Conservation (phyloP, 2,888 invertebrate genomes). For the Nasonovia ribisnigri region DNA sequence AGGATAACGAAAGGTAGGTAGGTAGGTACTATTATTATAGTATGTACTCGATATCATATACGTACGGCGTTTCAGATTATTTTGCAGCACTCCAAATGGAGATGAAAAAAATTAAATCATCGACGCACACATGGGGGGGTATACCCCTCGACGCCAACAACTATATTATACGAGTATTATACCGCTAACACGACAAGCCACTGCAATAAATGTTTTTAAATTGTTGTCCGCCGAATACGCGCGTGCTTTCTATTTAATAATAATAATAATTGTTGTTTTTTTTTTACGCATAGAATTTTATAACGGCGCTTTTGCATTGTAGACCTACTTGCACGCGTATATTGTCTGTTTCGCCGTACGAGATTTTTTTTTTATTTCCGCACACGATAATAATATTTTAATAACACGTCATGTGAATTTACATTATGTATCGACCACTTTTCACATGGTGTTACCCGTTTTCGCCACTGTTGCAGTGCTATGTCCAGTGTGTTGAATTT, state of each 20-base stretch:
- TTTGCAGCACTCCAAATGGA: not conserved
- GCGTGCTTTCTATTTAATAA: not conserved
- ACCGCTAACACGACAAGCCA: not conserved
- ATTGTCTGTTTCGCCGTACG: not conserved
- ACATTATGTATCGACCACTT: not conserved
- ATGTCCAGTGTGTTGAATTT: not conserved
- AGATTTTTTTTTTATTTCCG: not conserved
- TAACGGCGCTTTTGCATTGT: not conserved
- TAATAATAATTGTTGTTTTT: not conserved
- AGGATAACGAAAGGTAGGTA: not conserved
- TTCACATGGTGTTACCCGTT: not conserved
- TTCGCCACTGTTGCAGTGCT: not conserved
- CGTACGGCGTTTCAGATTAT: not conserved
- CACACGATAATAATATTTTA: constrained; percentile 1
- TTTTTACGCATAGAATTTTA: not conserved
- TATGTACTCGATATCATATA: not conserved
- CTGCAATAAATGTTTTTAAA: constrained; percentile 3
- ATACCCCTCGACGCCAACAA: not conserved
- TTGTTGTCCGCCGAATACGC: not conserved
- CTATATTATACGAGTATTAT: no score
- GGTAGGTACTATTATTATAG: no score
- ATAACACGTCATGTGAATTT: not conserved
- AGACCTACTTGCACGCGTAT: not conserved
- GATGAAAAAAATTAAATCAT: not conserved
- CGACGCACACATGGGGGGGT: not conserved